These are phyloP conservation scores for Rhynchopsitta pachyrhyncha DNA, from an alignment of 2,113 vertebrate species.

Conservation along the genomic window DNA sequence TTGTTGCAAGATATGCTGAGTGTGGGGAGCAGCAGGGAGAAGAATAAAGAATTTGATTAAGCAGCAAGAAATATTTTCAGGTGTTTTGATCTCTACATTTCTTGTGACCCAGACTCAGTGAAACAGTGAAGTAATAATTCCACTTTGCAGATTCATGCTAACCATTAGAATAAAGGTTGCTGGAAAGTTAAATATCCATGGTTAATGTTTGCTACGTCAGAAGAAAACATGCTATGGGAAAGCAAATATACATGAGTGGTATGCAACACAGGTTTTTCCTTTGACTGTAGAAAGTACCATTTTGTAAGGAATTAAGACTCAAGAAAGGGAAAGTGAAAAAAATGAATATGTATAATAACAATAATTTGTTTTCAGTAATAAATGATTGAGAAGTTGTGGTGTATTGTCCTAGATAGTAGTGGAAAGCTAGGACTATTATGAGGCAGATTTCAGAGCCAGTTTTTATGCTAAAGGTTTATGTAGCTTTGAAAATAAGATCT, in stretches of 20 bases:
- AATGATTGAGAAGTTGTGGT: background rate
- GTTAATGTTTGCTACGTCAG: background rate
- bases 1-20: background rate
- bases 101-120: background rate
- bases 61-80: constrained; percentile 12
- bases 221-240: background rate
- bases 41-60: constrained; percentile 42
- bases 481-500: background rate
- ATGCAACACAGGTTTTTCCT: background rate
- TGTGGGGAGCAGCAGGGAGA: background rate
- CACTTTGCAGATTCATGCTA: background rate
- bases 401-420: background rate
- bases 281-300: background rate
- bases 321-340: background rate
- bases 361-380: background rate
- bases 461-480: background rate
- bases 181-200: background rate
- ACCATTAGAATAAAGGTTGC: background rate
- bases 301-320: background rate
- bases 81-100: background rate
- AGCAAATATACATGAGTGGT: background rate
- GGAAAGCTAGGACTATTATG: background rate
- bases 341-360: background rate
- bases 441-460: background rate
- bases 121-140: background rate